Conservation (phyloP, 2,797 vertebrate genomes). For the Gambusia yucatana region DNA sequence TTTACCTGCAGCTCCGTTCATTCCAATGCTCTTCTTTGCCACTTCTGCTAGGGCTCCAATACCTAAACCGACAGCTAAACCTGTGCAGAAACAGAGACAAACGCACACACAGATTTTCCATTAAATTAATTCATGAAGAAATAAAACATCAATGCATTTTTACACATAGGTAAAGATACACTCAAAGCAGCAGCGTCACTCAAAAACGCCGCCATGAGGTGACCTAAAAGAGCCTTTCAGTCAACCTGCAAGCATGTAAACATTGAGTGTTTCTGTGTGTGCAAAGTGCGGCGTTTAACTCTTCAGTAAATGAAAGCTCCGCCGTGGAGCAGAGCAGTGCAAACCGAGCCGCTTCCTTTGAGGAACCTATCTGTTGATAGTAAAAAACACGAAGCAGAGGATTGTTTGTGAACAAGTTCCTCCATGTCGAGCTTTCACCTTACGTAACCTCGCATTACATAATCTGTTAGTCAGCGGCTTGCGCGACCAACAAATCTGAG, state of each 20-base stretch:
- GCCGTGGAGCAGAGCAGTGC: no score
- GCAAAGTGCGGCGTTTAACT: not conserved
- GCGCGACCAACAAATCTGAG: slow-evolving; percentile 21
- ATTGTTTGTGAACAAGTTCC: slow-evolving; percentile 21
- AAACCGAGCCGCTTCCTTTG: not conserved
- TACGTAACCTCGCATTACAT: slow-evolving; percentile 60
- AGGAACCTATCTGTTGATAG: not conserved
- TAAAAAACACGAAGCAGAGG: not conserved
- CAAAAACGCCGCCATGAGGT: not conserved
- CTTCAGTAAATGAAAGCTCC: not conserved
- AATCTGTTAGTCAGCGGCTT: slow-evolving; percentile 37
- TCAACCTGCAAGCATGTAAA: not conserved
- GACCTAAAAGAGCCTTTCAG: not conserved
- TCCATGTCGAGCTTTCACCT: slow-evolving; percentile 22
- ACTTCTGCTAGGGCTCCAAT: slow-evolving; percentile 95
- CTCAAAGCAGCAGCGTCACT: not conserved
- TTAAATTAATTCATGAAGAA: not conserved
- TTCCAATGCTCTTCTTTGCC: slow-evolving; percentile 92
- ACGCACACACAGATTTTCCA: not conserved
- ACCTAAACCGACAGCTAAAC: slow-evolving; percentile 93
- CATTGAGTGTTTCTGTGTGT: not conserved
- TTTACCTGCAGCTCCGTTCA: slow-evolving; percentile 84
- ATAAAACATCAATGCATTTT: not conserved
- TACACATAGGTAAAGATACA: not conserved
- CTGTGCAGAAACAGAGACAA: slow-evolving; percentile 71